A percentile compares a stretch with the other conserved stretches of the same genome.
Conservation (phyloP, 1,140 invertebrate species). For the Dryas iulia region DNA sequence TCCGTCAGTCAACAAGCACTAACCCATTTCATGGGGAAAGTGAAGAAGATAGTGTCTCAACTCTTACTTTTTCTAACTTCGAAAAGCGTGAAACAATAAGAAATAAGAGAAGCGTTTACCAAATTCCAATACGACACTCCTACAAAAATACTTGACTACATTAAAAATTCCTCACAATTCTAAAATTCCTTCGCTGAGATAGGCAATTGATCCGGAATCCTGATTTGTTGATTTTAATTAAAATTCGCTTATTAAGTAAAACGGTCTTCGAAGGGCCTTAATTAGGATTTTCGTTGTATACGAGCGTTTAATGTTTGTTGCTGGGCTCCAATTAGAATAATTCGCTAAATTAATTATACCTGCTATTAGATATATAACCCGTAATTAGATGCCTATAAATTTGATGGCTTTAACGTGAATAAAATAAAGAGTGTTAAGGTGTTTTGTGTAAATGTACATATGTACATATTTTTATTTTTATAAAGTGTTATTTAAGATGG, state of each 20-base stretch:
- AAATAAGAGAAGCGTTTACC: not conserved
- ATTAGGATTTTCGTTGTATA: slow-evolving; percentile 16
- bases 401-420: not conserved
- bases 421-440: not conserved
- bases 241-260: slow-evolving; percentile 28
- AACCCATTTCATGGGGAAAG: no score
- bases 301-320: not conserved
- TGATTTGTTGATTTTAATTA: slow-evolving; percentile 20
- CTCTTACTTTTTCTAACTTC: no score
- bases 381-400: not conserved
- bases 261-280: slow-evolving; percentile 4
- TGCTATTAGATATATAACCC: not conserved
- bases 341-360: not conserved
- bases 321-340: slow-evolving; percentile 1
- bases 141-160: not conserved
- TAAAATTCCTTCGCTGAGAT: not conserved
- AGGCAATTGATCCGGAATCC: slow-evolving; percentile 19
- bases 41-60: no score
- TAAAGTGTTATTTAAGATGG: no score
- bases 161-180: not conserved
- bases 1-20: no score
- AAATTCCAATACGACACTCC: not conserved
- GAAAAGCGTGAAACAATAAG: not conserved
- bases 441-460: not conserved
- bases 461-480: no score